Base-by-base conservation (phyloP, 2,888 invertebrate genomes). In the Hecatera dysodea region DNA sequence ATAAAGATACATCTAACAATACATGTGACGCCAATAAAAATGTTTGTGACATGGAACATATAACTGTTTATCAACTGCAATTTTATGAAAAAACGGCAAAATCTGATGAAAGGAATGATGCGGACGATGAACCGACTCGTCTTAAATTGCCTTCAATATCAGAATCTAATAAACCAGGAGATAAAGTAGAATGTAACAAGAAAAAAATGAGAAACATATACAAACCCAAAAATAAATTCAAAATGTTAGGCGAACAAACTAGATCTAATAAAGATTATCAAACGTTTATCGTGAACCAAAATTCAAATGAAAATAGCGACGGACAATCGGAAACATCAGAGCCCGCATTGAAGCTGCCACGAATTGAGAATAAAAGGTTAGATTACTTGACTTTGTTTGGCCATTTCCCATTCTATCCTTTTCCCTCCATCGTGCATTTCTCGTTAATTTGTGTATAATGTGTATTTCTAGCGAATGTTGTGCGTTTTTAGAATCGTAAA, bases 311-410 rank as follows among this genome's bases (percentile, higher is more conserved):
- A 46, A 89, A 89, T 74, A 94, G 93, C 75, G 94, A 95, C 81
- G 79, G 52, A 61, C 91, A 90, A 66, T 94, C 94, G 1, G 86
- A 92, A 70, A 87, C 90, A 22, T 91, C 90, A 17, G 95, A 94
- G 11, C 95, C 95, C 12, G 95, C 93, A n/a, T 80, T 96, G 50
- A 96, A 95, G 86, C 85, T 96, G 67, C 96, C 96, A 60, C 92
- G 94, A 78, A 95, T 96, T 70, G 95, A 95, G 82, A 89, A 85
- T 52, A 94, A 91, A 89, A 94, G 95, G 95, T 95, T 91, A 89
- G 89, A 87, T 83, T 86, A 86, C 80, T n/a, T n/a, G n/a, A n/a
- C n/a, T 84, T 85, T 83, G 78, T 72, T 82, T 69, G 17, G 19
- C 79, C 69, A 46, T 65, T 75, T 70, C 62, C 70, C 44, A 53